Conservation (phyloP, 2,888 invertebrate species). For the Coleophora deauratella region DNA sequence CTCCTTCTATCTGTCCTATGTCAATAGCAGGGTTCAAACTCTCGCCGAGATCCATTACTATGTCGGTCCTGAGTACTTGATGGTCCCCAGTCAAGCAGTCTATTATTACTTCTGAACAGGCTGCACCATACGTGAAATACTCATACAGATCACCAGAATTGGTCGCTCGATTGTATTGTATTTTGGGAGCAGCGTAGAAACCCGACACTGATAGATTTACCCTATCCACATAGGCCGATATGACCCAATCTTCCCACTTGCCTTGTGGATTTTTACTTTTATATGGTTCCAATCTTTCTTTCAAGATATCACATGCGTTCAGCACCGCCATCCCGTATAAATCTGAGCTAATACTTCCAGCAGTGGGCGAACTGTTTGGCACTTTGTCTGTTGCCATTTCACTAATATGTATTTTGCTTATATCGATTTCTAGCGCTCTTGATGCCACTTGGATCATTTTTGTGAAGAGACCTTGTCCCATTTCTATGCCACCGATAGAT, state of each 20-base stretch:
- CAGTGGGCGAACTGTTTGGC: slow-evolving; percentile 86
- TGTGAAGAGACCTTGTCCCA: slow-evolving; percentile 93
- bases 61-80: slow-evolving; percentile 85
- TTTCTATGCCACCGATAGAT: slow-evolving; percentile 88
- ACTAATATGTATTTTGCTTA: slow-evolving; percentile 78
- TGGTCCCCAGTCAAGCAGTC: slow-evolving; percentile 92
- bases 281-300: slow-evolving; percentile 78
- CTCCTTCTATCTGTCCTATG: slow-evolving; percentile 93
- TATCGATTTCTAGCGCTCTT: slow-evolving; percentile 75
- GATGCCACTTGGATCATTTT: slow-evolving; percentile 92
- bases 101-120: slow-evolving; percentile 88
- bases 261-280: slow-evolving; percentile 78
- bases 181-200: slow-evolving; percentile 79
- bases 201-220: slow-evolving; percentile 83
- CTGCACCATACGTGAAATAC: slow-evolving; percentile 87
- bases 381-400: slow-evolving; percentile 88
- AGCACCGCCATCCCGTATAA: slow-evolving; percentile 87
- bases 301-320: slow-evolving; percentile 80
- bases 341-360: slow-evolving; percentile 85
- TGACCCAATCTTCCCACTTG: slow-evolving; percentile 87
- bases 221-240: slow-evolving; percentile 78
- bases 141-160: slow-evolving; percentile 80
- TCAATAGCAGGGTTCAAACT: slow-evolving; percentile 93
- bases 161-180: slow-evolving; percentile 76
- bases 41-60: slow-evolving; percentile 93